Evolutionary conservation across 2,113 vertebrate genomes (phyloP).

Genomic region (Ciconia stormi): DNA sequence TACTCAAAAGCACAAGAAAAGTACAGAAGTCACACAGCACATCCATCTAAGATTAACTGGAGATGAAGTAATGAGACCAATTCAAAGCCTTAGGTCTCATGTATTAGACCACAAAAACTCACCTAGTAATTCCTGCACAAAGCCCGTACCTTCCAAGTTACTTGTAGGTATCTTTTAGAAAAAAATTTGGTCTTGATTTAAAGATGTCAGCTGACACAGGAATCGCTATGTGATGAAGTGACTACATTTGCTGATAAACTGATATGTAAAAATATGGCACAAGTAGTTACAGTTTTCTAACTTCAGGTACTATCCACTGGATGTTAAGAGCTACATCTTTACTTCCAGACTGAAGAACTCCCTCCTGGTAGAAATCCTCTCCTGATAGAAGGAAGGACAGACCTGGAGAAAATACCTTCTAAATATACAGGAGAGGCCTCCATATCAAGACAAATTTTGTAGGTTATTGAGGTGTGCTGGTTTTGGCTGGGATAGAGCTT

Average conservation of each 20-base stretch:
- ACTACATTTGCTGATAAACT: not conserved
- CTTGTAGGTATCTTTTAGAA: not conserved
- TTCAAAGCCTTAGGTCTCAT: not conserved
- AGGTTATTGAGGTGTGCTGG: not conserved
- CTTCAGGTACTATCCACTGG: not conserved
- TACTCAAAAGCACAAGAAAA: not conserved
- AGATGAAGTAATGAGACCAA: fast-evolving
- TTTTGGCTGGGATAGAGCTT: too few relatives aligned
- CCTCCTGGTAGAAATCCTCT: not conserved
- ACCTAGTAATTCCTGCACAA: not conserved
- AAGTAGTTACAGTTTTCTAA: not conserved
- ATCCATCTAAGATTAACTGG: not conserved
- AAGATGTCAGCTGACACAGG: not conserved
- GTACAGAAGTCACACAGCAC: not conserved
- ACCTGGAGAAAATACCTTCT: not conserved
- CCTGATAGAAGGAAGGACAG: not conserved
- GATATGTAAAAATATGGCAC: not conserved
- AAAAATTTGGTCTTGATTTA: not conserved
- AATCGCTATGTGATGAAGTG: not conserved
- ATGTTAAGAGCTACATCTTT: not conserved
- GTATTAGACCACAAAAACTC: not conserved
- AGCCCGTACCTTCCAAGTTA: not conserved
- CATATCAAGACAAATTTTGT: not conserved
- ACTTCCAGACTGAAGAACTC: not conserved
- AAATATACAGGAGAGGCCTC: not conserved